These are phyloP conservation scores for Enteromius treurensis DNA, from an alignment of 2,797 vertebrate species.

Conservation along the genomic window DNA sequence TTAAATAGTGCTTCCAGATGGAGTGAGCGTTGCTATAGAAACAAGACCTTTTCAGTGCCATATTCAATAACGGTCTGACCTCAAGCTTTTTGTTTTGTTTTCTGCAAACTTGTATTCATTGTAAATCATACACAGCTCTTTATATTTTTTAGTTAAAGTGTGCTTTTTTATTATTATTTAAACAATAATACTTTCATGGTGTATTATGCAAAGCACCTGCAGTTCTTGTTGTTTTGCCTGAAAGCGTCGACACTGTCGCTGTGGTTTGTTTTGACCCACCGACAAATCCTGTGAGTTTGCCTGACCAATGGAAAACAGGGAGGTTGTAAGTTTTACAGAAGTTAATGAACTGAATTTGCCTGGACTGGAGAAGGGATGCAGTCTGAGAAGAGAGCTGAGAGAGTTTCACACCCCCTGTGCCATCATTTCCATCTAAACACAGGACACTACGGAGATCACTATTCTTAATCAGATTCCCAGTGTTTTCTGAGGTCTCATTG, in stretches of 20 bases:
- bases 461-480: too few relatives aligned
- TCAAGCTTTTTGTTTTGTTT: not conserved
- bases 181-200: not conserved
- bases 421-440: too few relatives aligned
- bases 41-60: not conserved
- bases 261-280: not conserved
- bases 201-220: not conserved
- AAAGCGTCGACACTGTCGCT: not conserved
- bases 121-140: not conserved
- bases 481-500: too few relatives aligned
- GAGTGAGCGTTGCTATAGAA: conserved; percentile 28
- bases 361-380: too few relatives aligned
- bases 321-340: not conserved
- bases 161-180: not conserved
- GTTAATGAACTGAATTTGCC: too few relatives aligned
- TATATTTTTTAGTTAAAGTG: not conserved
- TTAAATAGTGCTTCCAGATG: not conserved
- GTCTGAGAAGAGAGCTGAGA: too few relatives aligned
- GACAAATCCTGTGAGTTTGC: not conserved
- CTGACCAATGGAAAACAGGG: not conserved
- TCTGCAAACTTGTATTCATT: not conserved
- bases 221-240: not conserved
- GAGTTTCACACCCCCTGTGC: too few relatives aligned
- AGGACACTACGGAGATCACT: too few relatives aligned
- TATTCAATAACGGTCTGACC: not conserved